phyloP scores from a whole-genome alignment of 2,113 vertebrate species.

The Chamaetylas fuelleborni region DNA sequence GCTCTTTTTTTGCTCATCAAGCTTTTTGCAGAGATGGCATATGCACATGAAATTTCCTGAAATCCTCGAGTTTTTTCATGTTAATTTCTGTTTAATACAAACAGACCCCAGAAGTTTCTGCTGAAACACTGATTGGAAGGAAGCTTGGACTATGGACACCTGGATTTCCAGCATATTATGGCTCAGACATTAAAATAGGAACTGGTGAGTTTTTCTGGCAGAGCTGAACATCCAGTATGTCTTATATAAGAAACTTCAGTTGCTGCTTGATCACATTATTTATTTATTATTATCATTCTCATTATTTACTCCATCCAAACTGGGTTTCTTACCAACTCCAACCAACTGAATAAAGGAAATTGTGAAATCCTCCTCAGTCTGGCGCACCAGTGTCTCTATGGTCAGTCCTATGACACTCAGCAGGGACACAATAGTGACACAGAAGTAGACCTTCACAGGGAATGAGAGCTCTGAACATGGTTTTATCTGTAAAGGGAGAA shows the following conservation, averaged over 20 bases:
- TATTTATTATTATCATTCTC: not conserved
- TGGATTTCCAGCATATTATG: not conserved
- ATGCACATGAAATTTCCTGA: not conserved
- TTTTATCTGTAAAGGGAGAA: constrained; percentile 75
- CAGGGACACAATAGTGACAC: constrained; percentile 76
- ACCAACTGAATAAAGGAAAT: constrained; percentile 84
- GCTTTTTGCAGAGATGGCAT: not conserved
- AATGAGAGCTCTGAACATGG: constrained; percentile 77
- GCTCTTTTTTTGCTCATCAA: not conserved
- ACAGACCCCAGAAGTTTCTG: not conserved
- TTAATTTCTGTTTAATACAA: not conserved
- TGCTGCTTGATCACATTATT: not conserved
- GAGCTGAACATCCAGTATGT: not conserved
- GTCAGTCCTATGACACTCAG: constrained; percentile 78
- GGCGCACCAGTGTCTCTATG: constrained; percentile 69
- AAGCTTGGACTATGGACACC: not conserved
- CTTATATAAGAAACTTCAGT: not conserved
- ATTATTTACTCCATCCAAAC: not conserved
- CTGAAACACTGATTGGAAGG: not conserved
- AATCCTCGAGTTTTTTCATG: not conserved
- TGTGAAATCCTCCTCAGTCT: constrained; percentile 78
- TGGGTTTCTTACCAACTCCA: constrained; percentile 76
- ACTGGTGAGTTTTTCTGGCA: not conserved
- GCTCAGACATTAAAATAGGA: not conserved
- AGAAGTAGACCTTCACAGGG: constrained; percentile 79